Evolutionary conservation across 2,888 invertebrate genomes (phyloP).

Genomic region (Andrena minutula): DNA sequence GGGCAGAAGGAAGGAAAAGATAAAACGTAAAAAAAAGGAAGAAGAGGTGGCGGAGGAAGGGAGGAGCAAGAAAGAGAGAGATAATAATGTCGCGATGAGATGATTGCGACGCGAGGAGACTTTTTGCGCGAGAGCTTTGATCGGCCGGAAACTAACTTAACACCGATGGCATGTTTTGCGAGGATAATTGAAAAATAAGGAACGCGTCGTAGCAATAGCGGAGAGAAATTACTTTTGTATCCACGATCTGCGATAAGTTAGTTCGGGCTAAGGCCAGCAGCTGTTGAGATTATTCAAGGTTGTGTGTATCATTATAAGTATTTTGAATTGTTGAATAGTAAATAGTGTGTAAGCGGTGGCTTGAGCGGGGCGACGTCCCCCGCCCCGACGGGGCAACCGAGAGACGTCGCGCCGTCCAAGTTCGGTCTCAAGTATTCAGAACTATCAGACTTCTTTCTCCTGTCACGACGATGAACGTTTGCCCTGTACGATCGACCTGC

Average conservation of each 20-base stretch:
- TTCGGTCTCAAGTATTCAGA: slow-evolving; percentile 60
- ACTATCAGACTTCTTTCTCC: slow-evolving; percentile 50
- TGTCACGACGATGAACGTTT: slow-evolving; percentile 39
- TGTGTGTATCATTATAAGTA: slow-evolving; percentile 85
- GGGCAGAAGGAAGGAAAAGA: slow-evolving; percentile 6
- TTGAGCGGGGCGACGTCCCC: slow-evolving; percentile 57
- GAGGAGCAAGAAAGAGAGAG: slow-evolving; percentile 26
- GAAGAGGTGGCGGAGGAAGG: background rate
- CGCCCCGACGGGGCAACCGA: slow-evolving; percentile 19
- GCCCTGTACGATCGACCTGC: slow-evolving; percentile 58
- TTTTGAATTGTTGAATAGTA: slow-evolving; percentile 85
- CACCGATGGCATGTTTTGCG: slow-evolving; percentile 2
- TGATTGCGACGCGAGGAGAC: background rate
- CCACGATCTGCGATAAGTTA: slow-evolving; percentile 77
- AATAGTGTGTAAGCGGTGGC: slow-evolving; percentile 80
- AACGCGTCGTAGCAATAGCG: slow-evolving; percentile 37
- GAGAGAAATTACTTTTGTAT: slow-evolving; percentile 79
- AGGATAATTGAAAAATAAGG: background rate
- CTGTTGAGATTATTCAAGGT: slow-evolving; percentile 85
- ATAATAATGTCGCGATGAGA: slow-evolving; percentile 7
- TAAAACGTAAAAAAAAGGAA: slow-evolving; percentile 15
- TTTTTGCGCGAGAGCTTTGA: slow-evolving; percentile 51
- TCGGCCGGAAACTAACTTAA: slow-evolving; percentile 65
- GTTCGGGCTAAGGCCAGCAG: slow-evolving; percentile 82
- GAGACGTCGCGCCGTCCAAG: slow-evolving; percentile 59